Evolutionary conservation across 2,888 invertebrate species (phyloP).

Genomic region (Drosophila paramelanica): DNA sequence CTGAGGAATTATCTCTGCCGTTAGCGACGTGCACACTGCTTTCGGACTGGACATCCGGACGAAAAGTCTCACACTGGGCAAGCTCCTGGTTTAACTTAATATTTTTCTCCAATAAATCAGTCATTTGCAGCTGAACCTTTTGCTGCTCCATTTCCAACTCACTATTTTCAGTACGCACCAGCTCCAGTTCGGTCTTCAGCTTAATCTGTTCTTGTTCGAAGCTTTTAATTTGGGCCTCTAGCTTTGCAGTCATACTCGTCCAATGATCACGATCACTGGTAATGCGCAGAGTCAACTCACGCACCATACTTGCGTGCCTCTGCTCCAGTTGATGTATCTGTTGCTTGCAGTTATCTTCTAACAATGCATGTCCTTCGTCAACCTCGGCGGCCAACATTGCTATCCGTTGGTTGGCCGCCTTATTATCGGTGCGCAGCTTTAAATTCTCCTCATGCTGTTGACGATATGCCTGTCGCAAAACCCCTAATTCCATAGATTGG

Average conservation of each 20-base stretch:
- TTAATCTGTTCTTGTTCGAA: slow-evolving; percentile 89
- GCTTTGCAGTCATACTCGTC: slow-evolving; percentile 86
- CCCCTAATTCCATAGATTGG: slow-evolving; percentile 89
- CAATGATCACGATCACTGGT: slow-evolving; percentile 91
- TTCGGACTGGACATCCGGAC: slow-evolving; percentile 21
- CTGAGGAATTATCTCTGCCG: slow-evolving; percentile 40
- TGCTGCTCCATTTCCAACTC: slow-evolving; percentile 89
- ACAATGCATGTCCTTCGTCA: slow-evolving; percentile 93
- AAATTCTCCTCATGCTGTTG: slow-evolving; percentile 91
- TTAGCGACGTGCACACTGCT: slow-evolving; percentile 2
- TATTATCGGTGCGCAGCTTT: slow-evolving; percentile 91
- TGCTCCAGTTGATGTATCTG: slow-evolving; percentile 90
- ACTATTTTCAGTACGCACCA: slow-evolving; percentile 88
- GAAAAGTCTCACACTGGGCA: slow-evolving; percentile 83
- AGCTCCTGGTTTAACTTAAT: slow-evolving; percentile 86
- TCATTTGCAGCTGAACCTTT: slow-evolving; percentile 87
- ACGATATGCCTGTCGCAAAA: slow-evolving; percentile 87
- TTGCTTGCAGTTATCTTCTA: slow-evolving; percentile 90
- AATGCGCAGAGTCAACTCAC: slow-evolving; percentile 89
- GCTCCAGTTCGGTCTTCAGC: slow-evolving; percentile 88
- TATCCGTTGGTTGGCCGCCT: slow-evolving; percentile 93
- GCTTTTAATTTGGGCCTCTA: slow-evolving; percentile 88
- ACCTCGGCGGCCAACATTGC: slow-evolving; percentile 94
- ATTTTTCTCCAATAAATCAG: slow-evolving; percentile 86
- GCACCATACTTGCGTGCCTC: slow-evolving; percentile 91